A percentile compares a stretch with the other conserved stretches of the same genome.
Conservation (phyloP, 1,140 invertebrate genomes). For the Antheraea pernyi region DNA sequence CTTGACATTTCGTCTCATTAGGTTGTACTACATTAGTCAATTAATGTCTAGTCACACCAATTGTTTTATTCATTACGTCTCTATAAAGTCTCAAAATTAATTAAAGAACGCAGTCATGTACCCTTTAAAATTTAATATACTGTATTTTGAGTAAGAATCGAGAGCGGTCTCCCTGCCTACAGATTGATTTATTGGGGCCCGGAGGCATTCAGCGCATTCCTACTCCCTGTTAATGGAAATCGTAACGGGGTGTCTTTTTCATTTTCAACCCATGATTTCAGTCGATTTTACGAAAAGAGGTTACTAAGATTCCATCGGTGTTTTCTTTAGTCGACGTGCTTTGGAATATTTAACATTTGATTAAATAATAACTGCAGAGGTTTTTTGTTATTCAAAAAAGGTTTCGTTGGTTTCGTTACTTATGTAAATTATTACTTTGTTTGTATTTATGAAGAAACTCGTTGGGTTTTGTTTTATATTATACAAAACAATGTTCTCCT, state of each 20-base stretch:
- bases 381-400: slow-evolving; percentile 3
- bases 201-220: slow-evolving; percentile 45
- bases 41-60: too few relatives aligned
- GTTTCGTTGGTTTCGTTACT: not conserved
- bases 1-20: too few relatives aligned
- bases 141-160: slow-evolving; percentile 22
- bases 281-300: slow-evolving; percentile 53
- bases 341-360: slow-evolving; percentile 9
- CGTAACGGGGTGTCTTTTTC: slow-evolving; percentile 50
- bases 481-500: too few relatives aligned
- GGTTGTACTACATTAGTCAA: too few relatives aligned
- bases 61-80: not conserved
- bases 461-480: too few relatives aligned
- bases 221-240: slow-evolving; percentile 60
- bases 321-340: slow-evolving; percentile 23
- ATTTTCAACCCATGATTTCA: slow-evolving; percentile 54
- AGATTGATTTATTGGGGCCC: slow-evolving; percentile 56
- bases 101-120: slow-evolving; percentile 17
- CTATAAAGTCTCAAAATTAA: not conserved
- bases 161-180: slow-evolving; percentile 24
- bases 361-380: not conserved
- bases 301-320: slow-evolving; percentile 5
- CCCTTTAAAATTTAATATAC: slow-evolving; percentile 27
- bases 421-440: too few relatives aligned
- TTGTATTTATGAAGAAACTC: too few relatives aligned